A percentile compares a stretch with the other conserved stretches of the same genome.
phyloP scores from a whole-genome alignment of 2,113 vertebrate species.

The Nesospiza acunhae region DNA sequence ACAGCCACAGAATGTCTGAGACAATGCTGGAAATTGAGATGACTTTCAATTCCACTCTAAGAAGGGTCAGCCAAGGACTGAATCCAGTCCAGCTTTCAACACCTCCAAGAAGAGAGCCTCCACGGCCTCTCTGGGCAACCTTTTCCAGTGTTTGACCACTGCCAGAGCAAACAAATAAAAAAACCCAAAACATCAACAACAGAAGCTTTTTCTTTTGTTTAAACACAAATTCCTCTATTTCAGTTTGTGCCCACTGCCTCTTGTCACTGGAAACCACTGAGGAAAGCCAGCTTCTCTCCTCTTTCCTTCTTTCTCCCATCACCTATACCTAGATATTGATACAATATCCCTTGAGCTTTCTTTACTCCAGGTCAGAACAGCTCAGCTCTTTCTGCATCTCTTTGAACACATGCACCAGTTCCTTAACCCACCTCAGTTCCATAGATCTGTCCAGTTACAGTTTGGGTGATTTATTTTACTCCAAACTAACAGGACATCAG shows the following conservation, averaged over 20 bases:
- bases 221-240: neutral
- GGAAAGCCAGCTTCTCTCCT: neutral
- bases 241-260: neutral
- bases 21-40: neutral
- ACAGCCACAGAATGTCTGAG: neutral
- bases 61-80: neutral
- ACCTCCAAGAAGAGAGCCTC: neutral
- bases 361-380: neutral
- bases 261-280: neutral
- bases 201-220: neutral
- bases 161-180: neutral
- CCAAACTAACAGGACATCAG: neutral
- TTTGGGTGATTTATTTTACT: neutral
- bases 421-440: neutral
- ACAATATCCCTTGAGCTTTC: neutral
- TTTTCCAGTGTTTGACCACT: neutral
- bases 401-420: neutral
- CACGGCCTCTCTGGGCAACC: neutral
- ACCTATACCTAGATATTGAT: neutral
- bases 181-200: neutral
- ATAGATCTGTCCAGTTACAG: neutral
- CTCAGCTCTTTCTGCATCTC: neutral
- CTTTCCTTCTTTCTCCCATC: neutral
- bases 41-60: neutral
- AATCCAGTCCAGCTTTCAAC: neutral